Evolutionary conservation across 64 coral and sea anemone genomes (phyloP).

Genomic region (Porites lutea): DNA sequence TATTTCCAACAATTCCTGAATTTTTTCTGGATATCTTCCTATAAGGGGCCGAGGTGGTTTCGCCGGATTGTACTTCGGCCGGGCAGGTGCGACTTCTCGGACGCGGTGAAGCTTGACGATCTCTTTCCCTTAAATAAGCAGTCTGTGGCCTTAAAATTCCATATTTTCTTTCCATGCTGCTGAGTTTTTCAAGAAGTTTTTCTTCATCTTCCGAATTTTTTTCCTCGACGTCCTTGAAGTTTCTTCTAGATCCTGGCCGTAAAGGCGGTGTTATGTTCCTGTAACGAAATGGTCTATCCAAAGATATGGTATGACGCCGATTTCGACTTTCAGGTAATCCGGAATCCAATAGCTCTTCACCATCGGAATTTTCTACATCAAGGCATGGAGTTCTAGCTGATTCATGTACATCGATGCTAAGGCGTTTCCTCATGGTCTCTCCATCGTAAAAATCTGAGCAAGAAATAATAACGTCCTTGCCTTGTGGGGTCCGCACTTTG

Average conservation of each 20-base stretch:
- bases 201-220: constrained; percentile 47
- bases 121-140: constrained; percentile 8
- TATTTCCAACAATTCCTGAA: background rate
- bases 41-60: background rate
- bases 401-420: constrained; percentile 23
- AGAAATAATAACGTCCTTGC: constrained; percentile 52
- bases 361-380: constrained; percentile 19
- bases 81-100: background rate
- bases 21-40: constrained; percentile 14
- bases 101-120: background rate
- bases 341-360: background rate
- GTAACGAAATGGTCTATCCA: constrained; percentile 45
- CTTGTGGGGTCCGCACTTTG: constrained; percentile 52
- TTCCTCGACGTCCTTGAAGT: constrained; percentile 79
- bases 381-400: background rate
- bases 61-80: background rate
- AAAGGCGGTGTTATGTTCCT: constrained; percentile 73
- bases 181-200: background rate
- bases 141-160: constrained; percentile 24
- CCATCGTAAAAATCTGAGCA: constrained; percentile 77
- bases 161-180: background rate
- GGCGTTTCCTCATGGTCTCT: constrained; percentile 40
- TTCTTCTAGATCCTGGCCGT: constrained; percentile 67
- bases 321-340: background rate
- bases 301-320: background rate